phyloP scores from a whole-genome alignment of 2,113 vertebrate species.

The Polyodon spathula region DNA sequence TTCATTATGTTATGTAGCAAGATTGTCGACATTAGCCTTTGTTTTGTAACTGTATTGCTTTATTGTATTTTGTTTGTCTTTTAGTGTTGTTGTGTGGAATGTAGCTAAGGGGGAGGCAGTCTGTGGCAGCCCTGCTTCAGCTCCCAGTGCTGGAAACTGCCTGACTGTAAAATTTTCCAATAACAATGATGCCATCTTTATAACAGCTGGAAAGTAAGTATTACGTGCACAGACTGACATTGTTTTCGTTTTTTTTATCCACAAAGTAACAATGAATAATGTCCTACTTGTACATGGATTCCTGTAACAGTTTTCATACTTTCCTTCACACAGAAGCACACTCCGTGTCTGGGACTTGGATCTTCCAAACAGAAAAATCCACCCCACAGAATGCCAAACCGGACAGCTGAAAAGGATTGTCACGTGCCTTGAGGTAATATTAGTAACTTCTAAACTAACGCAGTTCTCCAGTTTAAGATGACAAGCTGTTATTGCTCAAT shows the following conservation, averaged over 20 bases:
- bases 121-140: conserved; percentile 65
- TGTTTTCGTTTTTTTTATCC: background rate
- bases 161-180: conserved; percentile 53
- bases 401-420: conserved; percentile 62
- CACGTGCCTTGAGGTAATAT: conserved; percentile 58
- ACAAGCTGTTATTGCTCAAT: too few species aligned
- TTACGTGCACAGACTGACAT: background rate
- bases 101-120: conserved; percentile 62
- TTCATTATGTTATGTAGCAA: too few species aligned
- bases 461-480: too few species aligned
- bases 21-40: too few species aligned
- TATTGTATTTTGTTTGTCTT: conserved; percentile 17
- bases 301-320: conserved; percentile 33
- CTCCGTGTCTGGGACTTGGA: conserved; percentile 78
- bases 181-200: conserved; percentile 61
- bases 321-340: conserved; percentile 51
- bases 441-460: background rate
- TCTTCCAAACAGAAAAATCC: conserved; percentile 63
- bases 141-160: conserved; percentile 51
- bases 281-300: background rate
- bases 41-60: too few species aligned
- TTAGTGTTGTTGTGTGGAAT: conserved; percentile 77
- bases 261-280: background rate
- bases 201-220: conserved; percentile 76
- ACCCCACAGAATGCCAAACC: conserved; percentile 59